phyloP scores from a whole-genome alignment of 2,797 vertebrate species.

The Myotis myotis region DNA sequence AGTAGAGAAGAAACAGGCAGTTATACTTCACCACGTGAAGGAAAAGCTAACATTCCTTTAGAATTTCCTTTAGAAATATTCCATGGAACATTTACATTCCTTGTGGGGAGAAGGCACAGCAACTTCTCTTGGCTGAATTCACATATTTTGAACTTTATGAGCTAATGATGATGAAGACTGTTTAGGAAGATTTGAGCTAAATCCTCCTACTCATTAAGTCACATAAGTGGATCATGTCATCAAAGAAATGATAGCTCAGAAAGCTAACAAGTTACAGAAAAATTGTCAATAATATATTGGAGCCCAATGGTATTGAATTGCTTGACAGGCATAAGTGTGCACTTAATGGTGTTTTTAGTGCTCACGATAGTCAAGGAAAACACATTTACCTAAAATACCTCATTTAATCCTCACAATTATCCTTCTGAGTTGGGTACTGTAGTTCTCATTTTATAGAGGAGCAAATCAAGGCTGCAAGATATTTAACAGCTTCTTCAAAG shows the following conservation, averaged over 20 bases:
- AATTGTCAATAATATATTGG: not conserved
- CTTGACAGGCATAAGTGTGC: not conserved
- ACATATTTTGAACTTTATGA: not conserved
- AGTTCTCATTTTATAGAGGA: not conserved
- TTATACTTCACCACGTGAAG: not conserved
- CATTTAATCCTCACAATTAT: not conserved
- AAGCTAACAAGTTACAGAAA: not conserved
- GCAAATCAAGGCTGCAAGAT: not conserved
- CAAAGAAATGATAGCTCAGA: not conserved
- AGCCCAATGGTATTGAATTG: slow-evolving; percentile 2
- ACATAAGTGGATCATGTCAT: not conserved
- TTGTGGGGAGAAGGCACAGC: not conserved
- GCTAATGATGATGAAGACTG: not conserved
- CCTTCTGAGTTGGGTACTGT: not conserved
- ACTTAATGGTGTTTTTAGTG: not conserved
- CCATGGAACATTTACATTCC: not conserved
- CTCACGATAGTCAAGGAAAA: not conserved
- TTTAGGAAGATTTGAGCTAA: not conserved
- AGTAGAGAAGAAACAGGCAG: not conserved
- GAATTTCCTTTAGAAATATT: not conserved
- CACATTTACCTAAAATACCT: slow-evolving; percentile 32
- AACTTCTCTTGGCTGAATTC: not conserved
- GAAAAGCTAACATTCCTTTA: not conserved
- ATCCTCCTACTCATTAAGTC: not conserved
- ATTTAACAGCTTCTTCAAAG: not conserved